Evolutionary conservation across 2,888 invertebrate species (phyloP), one percentile per base, ranked within the genome.

Genomic region (Caenorhabditis sinica): DNA sequence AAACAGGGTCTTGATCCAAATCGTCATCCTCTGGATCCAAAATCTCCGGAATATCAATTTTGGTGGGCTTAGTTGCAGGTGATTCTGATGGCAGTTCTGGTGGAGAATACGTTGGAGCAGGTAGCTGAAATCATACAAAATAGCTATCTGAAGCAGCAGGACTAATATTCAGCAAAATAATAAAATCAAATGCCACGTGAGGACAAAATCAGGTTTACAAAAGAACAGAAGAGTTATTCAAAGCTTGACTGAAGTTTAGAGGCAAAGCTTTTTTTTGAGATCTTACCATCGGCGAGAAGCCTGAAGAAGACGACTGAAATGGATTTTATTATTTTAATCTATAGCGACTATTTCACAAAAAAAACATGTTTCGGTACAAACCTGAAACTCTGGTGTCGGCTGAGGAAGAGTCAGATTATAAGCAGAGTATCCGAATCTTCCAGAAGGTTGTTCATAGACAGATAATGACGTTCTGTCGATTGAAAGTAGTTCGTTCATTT

Each of bases 381-480:
- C 89, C 80, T 89, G 89, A 76, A 87, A 89, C 49, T 89, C 82
- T 3, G 89, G 89, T 6, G 86, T 86, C 8, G 82, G 76, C 20
- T 86, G 86, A 1, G 88, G 88, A 11, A 88, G 74, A 4, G 80
- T 72, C 0, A 89, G 80, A 51, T 88, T 89, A 71, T 89, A 89
- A 6, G 87, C 85, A 17, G 88, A 89, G 51, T 77, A 86, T 25
- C 76, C 75, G 11, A 73, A 83, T 33, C 85, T 53, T 56, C 82
- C 79, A 45, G 82, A 86, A 17, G 83, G 76, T 11, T 63, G 86
- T 9, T 89, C 88, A 28, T 86, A 87, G 11, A 75, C 77, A 0
- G 89, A 88, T 11, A 87, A 45, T 1, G 88, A 88, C 0, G 89
- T 89, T 77, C 91, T 76, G 77, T 91, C 91, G 53, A 91, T 91